These are phyloP conservation scores for Bubo bubo DNA, from an alignment of 2,113 vertebrate genomes.

Conservation along the genomic window DNA sequence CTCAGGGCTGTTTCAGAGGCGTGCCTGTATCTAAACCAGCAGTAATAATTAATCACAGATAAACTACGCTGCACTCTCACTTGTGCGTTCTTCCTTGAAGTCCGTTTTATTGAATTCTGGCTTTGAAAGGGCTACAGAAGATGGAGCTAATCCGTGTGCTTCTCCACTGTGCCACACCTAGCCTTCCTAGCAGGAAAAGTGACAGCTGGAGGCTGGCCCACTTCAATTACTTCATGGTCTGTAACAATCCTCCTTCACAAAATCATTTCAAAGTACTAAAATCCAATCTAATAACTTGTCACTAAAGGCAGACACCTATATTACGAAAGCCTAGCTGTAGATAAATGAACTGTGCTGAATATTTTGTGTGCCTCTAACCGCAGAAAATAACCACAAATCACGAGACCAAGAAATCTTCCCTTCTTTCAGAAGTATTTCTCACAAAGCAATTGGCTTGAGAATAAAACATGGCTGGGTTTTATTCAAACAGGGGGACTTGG, in stretches of 20 bases:
- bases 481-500: neutral
- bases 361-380: neutral
- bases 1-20: neutral
- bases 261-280: conserved; percentile 21
- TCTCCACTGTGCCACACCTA: neutral
- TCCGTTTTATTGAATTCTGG: neutral
- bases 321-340: neutral
- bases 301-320: conserved; percentile 16
- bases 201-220: conserved; percentile 10
- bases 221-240: conserved; percentile 17
- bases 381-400: neutral
- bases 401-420: neutral
- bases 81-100: neutral
- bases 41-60: neutral
- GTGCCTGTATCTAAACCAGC: neutral
- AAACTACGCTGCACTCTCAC: neutral
- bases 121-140: conserved; percentile 13
- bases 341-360: neutral
- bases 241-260: conserved; percentile 22
- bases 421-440: neutral
- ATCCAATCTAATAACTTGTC: conserved; percentile 12
- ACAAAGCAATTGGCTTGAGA: neutral
- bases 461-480: conserved; percentile 8
- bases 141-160: neutral
- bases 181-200: neutral